These are phyloP conservation scores for Pelochelys cantorii DNA, from an alignment of 2,797 vertebrate species.

Conservation along the genomic window DNA sequence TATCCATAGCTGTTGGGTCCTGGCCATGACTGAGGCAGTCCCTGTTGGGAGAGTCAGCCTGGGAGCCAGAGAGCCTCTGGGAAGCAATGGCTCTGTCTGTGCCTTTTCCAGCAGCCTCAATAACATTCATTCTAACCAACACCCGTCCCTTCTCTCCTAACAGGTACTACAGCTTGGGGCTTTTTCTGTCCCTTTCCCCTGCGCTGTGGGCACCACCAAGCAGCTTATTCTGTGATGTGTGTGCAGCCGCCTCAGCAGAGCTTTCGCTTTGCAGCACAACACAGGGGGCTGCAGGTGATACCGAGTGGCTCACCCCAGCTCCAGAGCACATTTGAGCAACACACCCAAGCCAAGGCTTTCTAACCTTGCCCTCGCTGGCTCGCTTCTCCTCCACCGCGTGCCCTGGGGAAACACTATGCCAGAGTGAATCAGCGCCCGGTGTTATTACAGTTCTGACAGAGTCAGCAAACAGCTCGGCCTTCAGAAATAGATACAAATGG, in stretches of 20 bases:
- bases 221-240: background rate
- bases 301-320: fast-evolving
- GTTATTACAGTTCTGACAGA: background rate
- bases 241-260: background rate
- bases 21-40: background rate
- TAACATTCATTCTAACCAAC: background rate
- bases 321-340: background rate
- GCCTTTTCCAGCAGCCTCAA: background rate
- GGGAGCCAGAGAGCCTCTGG: background rate
- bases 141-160: background rate
- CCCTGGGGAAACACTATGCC: background rate
- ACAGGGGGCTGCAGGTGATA: fast-evolving
- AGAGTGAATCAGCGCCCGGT: slow-evolving; percentile 39
- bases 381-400: background rate
- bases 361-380: fast-evolving
- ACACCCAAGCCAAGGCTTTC: background rate
- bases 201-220: background rate
- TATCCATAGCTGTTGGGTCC: background rate
- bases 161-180: background rate
- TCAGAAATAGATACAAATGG: slow-evolving; percentile 49
- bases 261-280: fast-evolving
- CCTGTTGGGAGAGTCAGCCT: background rate
- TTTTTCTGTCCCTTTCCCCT: slow-evolving; percentile 41
- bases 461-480: slow-evolving; percentile 37
- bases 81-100: background rate